A percentile compares a stretch with the other conserved stretches of the same genome.
These are phyloP conservation scores for Metopolophium dirhodum DNA, from an alignment of 1,140 invertebrate genomes.

Conservation along the genomic window DNA sequence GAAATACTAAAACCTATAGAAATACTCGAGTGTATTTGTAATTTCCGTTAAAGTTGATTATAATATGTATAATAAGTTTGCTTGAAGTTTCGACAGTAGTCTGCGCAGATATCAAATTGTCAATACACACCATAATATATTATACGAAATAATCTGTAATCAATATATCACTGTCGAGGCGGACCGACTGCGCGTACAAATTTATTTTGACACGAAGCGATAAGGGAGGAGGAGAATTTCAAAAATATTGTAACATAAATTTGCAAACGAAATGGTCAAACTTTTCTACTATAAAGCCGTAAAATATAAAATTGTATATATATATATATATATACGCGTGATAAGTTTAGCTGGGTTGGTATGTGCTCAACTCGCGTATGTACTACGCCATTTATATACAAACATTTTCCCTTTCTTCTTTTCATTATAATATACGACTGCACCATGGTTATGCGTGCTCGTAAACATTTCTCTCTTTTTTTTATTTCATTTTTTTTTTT, in stretches of 20 bases:
- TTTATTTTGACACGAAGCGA: neutral
- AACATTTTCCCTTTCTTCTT: neutral
- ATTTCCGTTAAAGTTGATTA: slow-evolving; percentile 15
- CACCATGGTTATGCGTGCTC: too few species aligned
- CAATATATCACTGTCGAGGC: neutral
- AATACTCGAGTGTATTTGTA: neutral
- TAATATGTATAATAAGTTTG: neutral
- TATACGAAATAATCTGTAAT: neutral
- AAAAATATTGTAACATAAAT: neutral
- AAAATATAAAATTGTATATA: neutral
- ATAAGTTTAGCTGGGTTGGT: too few species aligned
- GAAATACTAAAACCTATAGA: neutral
- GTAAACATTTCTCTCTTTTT: neutral
- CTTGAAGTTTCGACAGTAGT: slow-evolving; percentile 4
- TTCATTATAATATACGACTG: too few species aligned
- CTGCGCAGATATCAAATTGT: neutral
- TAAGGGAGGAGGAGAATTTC: neutral
- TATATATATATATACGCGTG: neutral
- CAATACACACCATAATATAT: neutral
- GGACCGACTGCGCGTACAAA: neutral
- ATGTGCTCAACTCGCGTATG: neutral
- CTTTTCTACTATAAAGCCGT: neutral
- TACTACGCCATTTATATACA: too few species aligned
- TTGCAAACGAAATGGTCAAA: neutral
- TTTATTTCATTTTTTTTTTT: neutral